Base-by-base conservation (phyloP, 1,140 invertebrate species). In the Ectropis grisescens region DNA sequence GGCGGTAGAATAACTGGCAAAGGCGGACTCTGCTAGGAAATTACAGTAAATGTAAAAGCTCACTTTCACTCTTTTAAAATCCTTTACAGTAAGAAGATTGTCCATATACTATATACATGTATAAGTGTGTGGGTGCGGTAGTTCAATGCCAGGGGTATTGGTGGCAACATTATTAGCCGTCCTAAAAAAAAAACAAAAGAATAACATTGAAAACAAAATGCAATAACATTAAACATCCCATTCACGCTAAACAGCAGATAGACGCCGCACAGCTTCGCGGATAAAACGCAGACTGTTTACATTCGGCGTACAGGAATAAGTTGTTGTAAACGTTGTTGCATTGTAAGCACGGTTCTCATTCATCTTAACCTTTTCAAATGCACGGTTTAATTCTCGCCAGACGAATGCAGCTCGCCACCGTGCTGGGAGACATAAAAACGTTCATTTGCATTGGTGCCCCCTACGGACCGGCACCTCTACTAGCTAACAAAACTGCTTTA, bases 281-380 rank as follows among this genome's bases (percentile, higher is more conserved):
- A 55, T 54, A 58, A 60, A 69, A 49, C 41, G 38, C 54, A 66
- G 55, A 62, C 58, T 68, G 55, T 66, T 68, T 70, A 58, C 56
- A 48, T 69, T 60, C 46, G 43, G 44, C 61, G 45, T 57, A 61
- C 59, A 60, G 52, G 58, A 72, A 62, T 70, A 70, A 70, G 58
- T 72, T 65, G 66, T 69, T 62, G 57, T 72, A 65, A 70, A 58
- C 56, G 61, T 74, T 72, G 65, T 69, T 68, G 55, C 66, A 79
- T 75, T 79, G 70, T 78, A 50, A 59, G 53, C 37, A 58, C 51
- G 47, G 58, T 48, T 56, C 51, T 62, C 67, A 79, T 79, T 79
- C 74, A 74, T 74, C 60, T 69, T 67, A 69, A 69, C 53, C 74
- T 79, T 71, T 75, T 79, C 66, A 74, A 53, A 47, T 54, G 62